Evolutionary conservation across 30 jellyfish, hydroid and myxozoan genomes (phyloP), one percentile per base, ranked within the genome.

Genomic region (Pseudorhiza aurosa): DNA sequence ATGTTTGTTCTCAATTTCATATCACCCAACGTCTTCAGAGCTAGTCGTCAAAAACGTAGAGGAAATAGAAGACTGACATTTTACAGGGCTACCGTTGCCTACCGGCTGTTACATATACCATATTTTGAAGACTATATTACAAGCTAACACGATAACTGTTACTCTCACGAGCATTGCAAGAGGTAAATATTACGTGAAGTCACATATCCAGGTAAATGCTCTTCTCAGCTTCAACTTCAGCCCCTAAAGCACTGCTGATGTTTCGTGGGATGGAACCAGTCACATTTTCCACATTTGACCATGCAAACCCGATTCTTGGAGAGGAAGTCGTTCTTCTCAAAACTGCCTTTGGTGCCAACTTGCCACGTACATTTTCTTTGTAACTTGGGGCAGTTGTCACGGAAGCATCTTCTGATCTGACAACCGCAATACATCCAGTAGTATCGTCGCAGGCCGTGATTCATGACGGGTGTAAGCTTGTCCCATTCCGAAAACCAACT

Each of bases 401-500:
- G 39, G 24, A 78, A 72, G 69, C 95, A 84, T 36, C 58, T 39
- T 26, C 47, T 49, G 0, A 72, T 39, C 12, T 63, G 33, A 70
- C 95, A 84, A 0, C 83, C 2, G 43, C 95, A 84, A 47, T 84
- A 84, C 3, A 71, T 32, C 95, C 95, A 84, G 65, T 84, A 84
- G 50, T 39, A 60, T 22, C 95, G 57, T 47, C 81, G 17, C 56
- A 84, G 43, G 18, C 95, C 95, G n/a, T 21, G 65, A 4, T 32
- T 56, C 59, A 70, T 87, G 22, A 49, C 70, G 1, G 0, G 6
- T 49, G 88, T 57, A 7, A 84, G 58, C 14, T 72, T 55, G 14
- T 72, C 72, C 88, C 88, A 71, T 44, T 51, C 51, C 5, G 73
- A 21, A 58, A 47, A 44, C 95, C 95, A 84, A 26, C 60, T 59